Evolutionary conservation across 2,888 invertebrate genomes (phyloP).

Genomic region (Drymonia ruficornis): DNA sequence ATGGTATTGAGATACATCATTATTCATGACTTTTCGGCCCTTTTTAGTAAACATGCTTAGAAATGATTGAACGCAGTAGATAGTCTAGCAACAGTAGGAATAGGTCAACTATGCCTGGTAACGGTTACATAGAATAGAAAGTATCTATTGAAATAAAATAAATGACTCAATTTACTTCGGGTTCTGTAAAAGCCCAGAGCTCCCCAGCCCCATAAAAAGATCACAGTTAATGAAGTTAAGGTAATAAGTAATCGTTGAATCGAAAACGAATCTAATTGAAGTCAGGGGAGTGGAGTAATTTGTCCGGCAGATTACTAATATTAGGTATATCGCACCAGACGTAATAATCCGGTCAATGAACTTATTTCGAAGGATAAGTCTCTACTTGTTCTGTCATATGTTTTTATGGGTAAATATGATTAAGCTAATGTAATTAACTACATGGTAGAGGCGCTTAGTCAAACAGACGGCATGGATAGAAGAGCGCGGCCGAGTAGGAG

Average conservation of each 20-base stretch:
- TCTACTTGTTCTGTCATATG: no score
- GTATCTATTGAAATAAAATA: background rate
- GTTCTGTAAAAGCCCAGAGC: background rate
- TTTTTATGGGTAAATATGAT: no score
- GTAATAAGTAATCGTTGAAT: slow-evolving; percentile 27
- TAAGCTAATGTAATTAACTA: no score
- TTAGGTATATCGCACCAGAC: background rate
- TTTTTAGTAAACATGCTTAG: no score
- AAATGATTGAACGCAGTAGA: no score
- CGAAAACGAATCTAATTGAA: slow-evolving; percentile 29
- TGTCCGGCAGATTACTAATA: slow-evolving; percentile 12
- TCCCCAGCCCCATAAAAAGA: slow-evolving; percentile 10
- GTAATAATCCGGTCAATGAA: background rate
- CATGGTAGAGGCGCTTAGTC: no score
- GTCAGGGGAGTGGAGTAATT: slow-evolving; percentile 19
- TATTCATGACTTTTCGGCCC: no score
- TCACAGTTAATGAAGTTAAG: slow-evolving; percentile 27
- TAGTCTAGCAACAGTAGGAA: no score
- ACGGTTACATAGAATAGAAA: background rate
- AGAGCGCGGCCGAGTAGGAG: no score
- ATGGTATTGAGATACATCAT: no score
- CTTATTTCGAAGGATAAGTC: background rate
- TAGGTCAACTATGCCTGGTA: background rate
- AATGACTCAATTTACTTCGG: background rate
- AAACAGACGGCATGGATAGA: no score